Base-by-base conservation (phyloP, 1,140 invertebrate species). In the Drusus annulatus region DNA sequence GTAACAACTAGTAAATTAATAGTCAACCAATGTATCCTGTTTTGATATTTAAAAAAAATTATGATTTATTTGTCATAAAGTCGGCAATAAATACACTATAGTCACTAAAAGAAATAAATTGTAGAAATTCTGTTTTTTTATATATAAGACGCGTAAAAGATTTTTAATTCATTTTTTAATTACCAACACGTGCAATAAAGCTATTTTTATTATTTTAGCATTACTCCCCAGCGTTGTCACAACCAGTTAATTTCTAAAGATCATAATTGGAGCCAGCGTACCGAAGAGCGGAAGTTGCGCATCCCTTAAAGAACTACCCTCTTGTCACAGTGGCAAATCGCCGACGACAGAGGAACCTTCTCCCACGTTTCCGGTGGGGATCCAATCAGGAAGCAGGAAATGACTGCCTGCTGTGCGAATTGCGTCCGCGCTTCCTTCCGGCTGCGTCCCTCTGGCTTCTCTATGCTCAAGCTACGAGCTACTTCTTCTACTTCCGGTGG, bases 301-400 rank as follows among this genome's bases (percentile, higher is more conserved):
- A 28, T 21, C 68, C 50, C 8, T 52, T 71, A 52, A 71, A 71
- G 52, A 71, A 71, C 21, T 23, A 17, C 19, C 19, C 68, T 25
- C 50, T 25, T 23, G 68, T 71, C 36, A 51, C 68, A 69, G 45
- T 17, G n/a, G 31, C n/a, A 21, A 71, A 31, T 51, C 25, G 68
- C 45, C 36, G 50, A 52, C 68, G 52, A 71, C 68, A 71, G 68
- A 21, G 45, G 54, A 62, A 50, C 79, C 58, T 56, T 78, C 77
- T 63, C 73, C 36, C 28, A 52, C 79, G 25, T 68, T 80, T 83
- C 81, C 81, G 73, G 80, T 73, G 58, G 28, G 81, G 76, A 83
- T 83, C 80, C 75, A 83, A 83, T 83, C 81, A 83, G 81, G 81
- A 83, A 78, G 75, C 81, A 56, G 81, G 81, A 83, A 83, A 83